phyloP scores from a whole-genome alignment of 1,140 invertebrate species.

The Chymomyza costata region DNA sequence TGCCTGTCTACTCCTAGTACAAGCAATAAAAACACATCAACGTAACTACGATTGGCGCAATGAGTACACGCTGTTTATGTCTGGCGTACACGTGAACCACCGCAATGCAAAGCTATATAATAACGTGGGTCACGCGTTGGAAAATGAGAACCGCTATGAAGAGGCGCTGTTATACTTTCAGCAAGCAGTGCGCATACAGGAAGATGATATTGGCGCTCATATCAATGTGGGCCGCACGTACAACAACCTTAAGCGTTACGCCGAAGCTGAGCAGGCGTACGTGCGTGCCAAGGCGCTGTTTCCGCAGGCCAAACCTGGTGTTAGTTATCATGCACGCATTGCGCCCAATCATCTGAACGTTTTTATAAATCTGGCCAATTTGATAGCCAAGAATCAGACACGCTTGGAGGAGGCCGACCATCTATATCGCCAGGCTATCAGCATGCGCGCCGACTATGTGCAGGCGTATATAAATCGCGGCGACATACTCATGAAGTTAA shows the following conservation, averaged over 20 bases:
- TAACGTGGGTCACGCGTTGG: constrained; percentile 96
- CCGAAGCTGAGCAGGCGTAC: constrained; percentile 94
- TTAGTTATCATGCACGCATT: constrained; percentile 95
- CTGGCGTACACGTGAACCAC: constrained; percentile 92
- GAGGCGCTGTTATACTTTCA: constrained; percentile 94
- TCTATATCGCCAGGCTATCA: constrained; percentile 94
- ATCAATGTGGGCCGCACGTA: constrained; percentile 97
- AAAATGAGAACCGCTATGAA: constrained; percentile 87
- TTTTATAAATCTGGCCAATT: constrained; percentile 95
- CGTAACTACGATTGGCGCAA: constrained; percentile 95
- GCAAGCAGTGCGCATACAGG: constrained; percentile 94
- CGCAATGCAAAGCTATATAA: constrained; percentile 97
- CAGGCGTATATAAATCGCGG: constrained; percentile 98
- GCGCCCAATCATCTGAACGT: constrained; percentile 97
- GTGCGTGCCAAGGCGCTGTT: constrained; percentile 91
- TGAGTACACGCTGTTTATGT: constrained; percentile 95
- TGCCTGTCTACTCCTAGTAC: constrained; percentile 82
- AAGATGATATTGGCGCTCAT: constrained; percentile 96
- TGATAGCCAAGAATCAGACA: constrained; percentile 94
- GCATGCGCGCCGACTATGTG: constrained; percentile 97
- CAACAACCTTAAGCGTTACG: constrained; percentile 92
- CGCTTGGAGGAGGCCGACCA: constrained; percentile 95
- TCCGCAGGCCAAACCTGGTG: constrained; percentile 92
- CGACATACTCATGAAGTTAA: constrained; percentile 96
- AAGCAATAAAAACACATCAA: constrained; percentile 87